These are phyloP conservation scores for Acromyrmex heyeri DNA, from an alignment of 1,140 invertebrate species.

Conservation along the genomic window DNA sequence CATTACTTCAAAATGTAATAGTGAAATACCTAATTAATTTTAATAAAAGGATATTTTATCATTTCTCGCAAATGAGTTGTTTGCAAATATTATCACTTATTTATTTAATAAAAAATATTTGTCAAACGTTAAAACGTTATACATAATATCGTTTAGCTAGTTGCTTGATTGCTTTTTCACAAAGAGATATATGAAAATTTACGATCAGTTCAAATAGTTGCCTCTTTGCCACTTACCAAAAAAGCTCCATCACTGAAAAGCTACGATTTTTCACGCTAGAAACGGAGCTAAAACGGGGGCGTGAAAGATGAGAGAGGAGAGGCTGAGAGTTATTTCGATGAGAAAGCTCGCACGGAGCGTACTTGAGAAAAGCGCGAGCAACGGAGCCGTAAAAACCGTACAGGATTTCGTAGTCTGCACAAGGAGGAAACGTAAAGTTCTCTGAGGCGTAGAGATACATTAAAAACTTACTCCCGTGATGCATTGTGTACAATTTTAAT, in stretches of 20 bases:
- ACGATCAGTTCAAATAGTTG: slow-evolving; percentile 61
- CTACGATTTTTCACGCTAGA: slow-evolving; percentile 65
- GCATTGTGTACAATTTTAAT: slow-evolving; percentile 40
- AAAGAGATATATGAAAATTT: slow-evolving; percentile 46
- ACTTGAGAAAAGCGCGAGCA: slow-evolving; percentile 35
- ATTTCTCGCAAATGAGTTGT: not conserved
- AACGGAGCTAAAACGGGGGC: not conserved
- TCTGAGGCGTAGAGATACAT: slow-evolving; percentile 23
- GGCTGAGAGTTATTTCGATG: slow-evolving; percentile 63
- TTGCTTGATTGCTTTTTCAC: slow-evolving; percentile 34
- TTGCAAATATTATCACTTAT: not conserved
- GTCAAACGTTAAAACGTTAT: slow-evolving; percentile 1
- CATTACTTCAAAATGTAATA: not conserved
- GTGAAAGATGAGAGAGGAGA: slow-evolving; percentile 45
- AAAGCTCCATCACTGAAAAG: slow-evolving; percentile 64
- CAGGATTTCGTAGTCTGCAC: slow-evolving; percentile 11
- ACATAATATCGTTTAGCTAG: not conserved
- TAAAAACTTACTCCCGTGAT: slow-evolving; percentile 54
- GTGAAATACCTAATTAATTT: not conserved
- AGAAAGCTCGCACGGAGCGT: slow-evolving; percentile 26
- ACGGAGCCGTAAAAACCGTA: slow-evolving; percentile 40
- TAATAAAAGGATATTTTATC: not conserved
- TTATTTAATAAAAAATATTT: slow-evolving; percentile 4
- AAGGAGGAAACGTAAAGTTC: slow-evolving; percentile 31
- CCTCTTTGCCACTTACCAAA: slow-evolving; percentile 55